Percentiles rank a stretch among this genome's conserved stretches.
Evolutionary conservation across 2,888 invertebrate genomes (phyloP).

Genomic region (Mongoloraphidia duomilia): DNA sequence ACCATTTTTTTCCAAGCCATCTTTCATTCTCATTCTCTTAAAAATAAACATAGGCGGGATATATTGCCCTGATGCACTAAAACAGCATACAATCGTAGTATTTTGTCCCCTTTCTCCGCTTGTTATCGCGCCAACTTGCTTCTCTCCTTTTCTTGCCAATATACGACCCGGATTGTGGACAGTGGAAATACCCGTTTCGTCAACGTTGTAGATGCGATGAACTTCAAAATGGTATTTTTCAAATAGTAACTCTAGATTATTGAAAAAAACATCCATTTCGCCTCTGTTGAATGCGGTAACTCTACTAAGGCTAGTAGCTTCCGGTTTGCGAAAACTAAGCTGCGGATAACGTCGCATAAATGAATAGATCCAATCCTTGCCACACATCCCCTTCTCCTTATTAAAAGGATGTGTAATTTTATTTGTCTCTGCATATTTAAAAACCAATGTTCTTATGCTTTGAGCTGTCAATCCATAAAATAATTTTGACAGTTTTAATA

Average conservation of each 20-base stretch:
- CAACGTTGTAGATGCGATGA: constrained; percentile 24
- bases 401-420: too few relatives aligned
- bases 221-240: constrained; percentile 15
- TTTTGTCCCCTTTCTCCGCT: constrained; percentile 26
- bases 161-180: constrained; percentile 27
- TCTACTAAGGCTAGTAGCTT: constrained; percentile 20
- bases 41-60: constrained; percentile 33
- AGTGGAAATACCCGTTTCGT: constrained; percentile 28
- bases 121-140: constrained; percentile 26
- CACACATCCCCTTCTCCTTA: too few relatives aligned
- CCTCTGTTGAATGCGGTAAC: constrained; percentile 18
- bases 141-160: constrained; percentile 25
- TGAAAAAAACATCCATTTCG: constrained; percentile 17
- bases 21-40: constrained; percentile 26
- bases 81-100: constrained; percentile 27
- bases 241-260: constrained; percentile 16
- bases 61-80: constrained; percentile 25
- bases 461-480: too few relatives aligned
- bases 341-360: constrained; percentile 16
- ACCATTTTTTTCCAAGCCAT: constrained; percentile 25
- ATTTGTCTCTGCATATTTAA: too few relatives aligned
- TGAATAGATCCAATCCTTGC: constrained; percentile 13
- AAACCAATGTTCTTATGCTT: too few relatives aligned
- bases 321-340: constrained; percentile 18
- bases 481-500: too few relatives aligned